Conservation (phyloP, 2,888 invertebrate genomes). For the Oscheius onirici region DNA sequence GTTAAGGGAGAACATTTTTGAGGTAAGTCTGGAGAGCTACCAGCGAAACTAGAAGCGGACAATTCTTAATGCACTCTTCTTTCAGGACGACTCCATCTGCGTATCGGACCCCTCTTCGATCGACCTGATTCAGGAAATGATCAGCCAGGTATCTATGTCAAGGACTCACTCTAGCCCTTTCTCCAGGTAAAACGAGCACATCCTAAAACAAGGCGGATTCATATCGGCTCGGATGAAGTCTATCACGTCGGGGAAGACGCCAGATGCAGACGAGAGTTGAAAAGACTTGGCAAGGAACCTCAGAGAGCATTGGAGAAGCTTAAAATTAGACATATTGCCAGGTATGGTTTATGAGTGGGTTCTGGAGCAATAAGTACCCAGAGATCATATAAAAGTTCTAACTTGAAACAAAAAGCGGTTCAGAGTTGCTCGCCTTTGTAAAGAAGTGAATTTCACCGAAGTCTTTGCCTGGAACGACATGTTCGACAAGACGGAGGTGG, state of each 20-base stretch:
- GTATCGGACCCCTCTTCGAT: slow-evolving; percentile 76
- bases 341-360: slow-evolving; percentile 32
- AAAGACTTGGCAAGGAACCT: slow-evolving; percentile 10
- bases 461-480: slow-evolving; percentile 70
- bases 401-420: slow-evolving; percentile 3
- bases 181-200: slow-evolving; percentile 69
- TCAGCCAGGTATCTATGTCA: neutral
- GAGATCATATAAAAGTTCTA: no score
- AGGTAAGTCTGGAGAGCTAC: no score
- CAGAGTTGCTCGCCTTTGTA: slow-evolving; percentile 46
- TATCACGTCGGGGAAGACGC: slow-evolving; percentile 76
- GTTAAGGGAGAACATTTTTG: slow-evolving; percentile 79
- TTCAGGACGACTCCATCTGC: slow-evolving; percentile 73
- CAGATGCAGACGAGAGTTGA: slow-evolving; percentile 13
- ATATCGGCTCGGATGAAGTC: slow-evolving; percentile 86
- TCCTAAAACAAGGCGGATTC: slow-evolving; percentile 74
- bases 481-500: slow-evolving; percentile 57
- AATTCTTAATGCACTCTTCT: no score
- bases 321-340: slow-evolving; percentile 78
- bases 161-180: neutral
- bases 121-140: slow-evolving; percentile 78
- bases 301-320: slow-evolving; percentile 72
- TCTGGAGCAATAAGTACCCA: no score
- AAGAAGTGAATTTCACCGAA: slow-evolving; percentile 46
- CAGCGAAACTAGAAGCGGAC: no score